phyloP scores from a whole-genome alignment of 2,113 vertebrate genomes.

The Alethe diademata region DNA sequence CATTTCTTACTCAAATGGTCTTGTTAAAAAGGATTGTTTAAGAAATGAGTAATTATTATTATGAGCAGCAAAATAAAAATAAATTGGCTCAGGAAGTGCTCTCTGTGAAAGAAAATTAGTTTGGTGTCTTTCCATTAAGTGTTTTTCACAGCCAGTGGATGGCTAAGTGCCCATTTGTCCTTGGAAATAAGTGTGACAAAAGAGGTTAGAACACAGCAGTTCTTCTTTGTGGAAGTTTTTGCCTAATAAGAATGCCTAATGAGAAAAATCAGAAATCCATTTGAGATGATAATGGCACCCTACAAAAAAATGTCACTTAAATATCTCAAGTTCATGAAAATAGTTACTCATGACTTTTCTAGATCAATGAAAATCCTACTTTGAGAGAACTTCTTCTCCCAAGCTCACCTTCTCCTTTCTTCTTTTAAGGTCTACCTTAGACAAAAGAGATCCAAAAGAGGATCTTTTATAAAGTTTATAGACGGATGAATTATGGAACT shows the following conservation, averaged over 20 bases:
- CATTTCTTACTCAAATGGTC: not conserved
- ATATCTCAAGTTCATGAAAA: not conserved
- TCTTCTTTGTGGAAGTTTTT: not conserved
- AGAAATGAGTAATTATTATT: not conserved
- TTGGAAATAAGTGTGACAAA: constrained; percentile 25
- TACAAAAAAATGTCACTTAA: not conserved
- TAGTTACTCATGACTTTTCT: not conserved
- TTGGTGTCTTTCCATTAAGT: constrained; percentile 1
- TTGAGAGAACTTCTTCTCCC: not conserved
- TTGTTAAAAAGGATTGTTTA: not conserved
- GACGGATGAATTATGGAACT: not conserved
- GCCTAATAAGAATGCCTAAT: not conserved
- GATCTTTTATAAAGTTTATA: not conserved
- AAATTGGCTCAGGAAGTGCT: not conserved
- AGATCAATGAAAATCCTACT: not conserved
- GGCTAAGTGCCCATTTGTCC: constrained; percentile 29
- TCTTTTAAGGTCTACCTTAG: not conserved
- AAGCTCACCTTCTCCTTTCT: not conserved
- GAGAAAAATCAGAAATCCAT: not conserved
- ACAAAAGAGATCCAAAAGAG: not conserved
- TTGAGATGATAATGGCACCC: not conserved
- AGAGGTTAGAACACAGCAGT: constrained; percentile 6
- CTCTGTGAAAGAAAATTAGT: not conserved
- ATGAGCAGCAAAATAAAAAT: not conserved
- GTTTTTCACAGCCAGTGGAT: constrained; percentile 1